Evolutionary conservation across 2,888 invertebrate genomes (phyloP).

Genomic region (Drosophila borealis): DNA sequence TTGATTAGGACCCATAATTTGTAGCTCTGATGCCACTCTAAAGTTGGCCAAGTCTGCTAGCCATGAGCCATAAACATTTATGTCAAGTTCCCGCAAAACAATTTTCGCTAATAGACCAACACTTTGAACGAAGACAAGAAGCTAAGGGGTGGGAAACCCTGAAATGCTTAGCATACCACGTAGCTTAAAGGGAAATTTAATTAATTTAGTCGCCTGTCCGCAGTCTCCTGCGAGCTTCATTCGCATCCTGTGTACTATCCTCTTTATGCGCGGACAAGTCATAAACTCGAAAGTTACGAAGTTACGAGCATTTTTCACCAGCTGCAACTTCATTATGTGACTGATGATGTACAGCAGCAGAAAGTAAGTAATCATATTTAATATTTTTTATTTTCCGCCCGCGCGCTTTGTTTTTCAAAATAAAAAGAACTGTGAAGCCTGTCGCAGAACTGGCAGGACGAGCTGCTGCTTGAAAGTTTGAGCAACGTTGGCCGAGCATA

Average conservation of each 20-base stretch:
- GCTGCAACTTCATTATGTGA: slow-evolving; percentile 80
- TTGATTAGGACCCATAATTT: slow-evolving; percentile 1
- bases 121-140: slow-evolving; percentile 8
- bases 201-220: slow-evolving; percentile 60
- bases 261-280: slow-evolving; percentile 61
- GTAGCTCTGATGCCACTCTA: slow-evolving; percentile 1
- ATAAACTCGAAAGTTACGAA: slow-evolving; percentile 65
- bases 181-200: slow-evolving; percentile 66
- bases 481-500: slow-evolving; percentile 30
- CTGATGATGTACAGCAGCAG: slow-evolving; percentile 71
- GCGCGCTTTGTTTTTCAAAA: slow-evolving; percentile 33
- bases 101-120: slow-evolving; percentile 38
- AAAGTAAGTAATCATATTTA: slow-evolving; percentile 70
- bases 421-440: slow-evolving; percentile 14
- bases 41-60: slow-evolving; percentile 9
- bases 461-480: slow-evolving; percentile 30
- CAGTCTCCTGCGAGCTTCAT: slow-evolving; percentile 13
- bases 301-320: slow-evolving; percentile 67
- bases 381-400: slow-evolving; percentile 25
- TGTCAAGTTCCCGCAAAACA: slow-evolving; percentile 28
- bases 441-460: slow-evolving; percentile 25
- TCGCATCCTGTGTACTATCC: slow-evolving; percentile 24
- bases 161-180: slow-evolving; percentile 62
- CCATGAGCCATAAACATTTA: slow-evolving; percentile 34
- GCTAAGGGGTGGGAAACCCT: neutral